Conservation (phyloP, 2,888 invertebrate species). For the Steinernema carpocapsae region DNA sequence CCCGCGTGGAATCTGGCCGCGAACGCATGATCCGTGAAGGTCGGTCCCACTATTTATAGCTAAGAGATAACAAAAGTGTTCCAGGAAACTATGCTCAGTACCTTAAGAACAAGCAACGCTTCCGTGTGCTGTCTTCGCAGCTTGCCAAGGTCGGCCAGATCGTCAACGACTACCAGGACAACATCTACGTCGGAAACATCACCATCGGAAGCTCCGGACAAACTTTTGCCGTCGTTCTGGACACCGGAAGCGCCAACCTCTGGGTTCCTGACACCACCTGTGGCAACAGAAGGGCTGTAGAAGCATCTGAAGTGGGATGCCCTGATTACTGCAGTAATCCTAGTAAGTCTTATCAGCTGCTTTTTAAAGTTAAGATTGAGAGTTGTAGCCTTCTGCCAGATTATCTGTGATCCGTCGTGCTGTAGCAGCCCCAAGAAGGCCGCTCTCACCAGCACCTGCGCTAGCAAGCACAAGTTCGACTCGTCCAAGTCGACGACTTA, state of each 20-base stretch:
- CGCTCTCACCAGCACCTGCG: constrained; percentile 38
- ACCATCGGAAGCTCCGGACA: background rate
- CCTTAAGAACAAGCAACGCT: too few species aligned
- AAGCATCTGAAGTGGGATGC: too few species aligned
- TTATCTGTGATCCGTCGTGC: constrained; percentile 40
- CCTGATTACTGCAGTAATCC: constrained; percentile 37
- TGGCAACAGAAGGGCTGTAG: constrained; percentile 42
- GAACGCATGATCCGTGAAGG: background rate
- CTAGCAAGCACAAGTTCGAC: constrained; percentile 84
- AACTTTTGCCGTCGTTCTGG: background rate
- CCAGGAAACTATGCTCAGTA: background rate
- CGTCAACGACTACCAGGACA: background rate
- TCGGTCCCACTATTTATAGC: background rate
- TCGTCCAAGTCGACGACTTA: constrained; percentile 80
- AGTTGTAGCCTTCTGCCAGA: constrained; percentile 1
- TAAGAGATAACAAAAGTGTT: background rate
- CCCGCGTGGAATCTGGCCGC: background rate
- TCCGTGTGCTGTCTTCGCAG: too few species aligned
- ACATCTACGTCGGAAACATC: background rate
- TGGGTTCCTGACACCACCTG: too few species aligned
- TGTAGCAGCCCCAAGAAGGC: background rate
- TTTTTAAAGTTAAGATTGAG: background rate
- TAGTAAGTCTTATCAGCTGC: background rate
- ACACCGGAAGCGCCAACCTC: too few species aligned
- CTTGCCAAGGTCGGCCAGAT: too few species aligned